phyloP scores from a whole-genome alignment of 2,888 invertebrate genomes.

The Myopa testacea region DNA sequence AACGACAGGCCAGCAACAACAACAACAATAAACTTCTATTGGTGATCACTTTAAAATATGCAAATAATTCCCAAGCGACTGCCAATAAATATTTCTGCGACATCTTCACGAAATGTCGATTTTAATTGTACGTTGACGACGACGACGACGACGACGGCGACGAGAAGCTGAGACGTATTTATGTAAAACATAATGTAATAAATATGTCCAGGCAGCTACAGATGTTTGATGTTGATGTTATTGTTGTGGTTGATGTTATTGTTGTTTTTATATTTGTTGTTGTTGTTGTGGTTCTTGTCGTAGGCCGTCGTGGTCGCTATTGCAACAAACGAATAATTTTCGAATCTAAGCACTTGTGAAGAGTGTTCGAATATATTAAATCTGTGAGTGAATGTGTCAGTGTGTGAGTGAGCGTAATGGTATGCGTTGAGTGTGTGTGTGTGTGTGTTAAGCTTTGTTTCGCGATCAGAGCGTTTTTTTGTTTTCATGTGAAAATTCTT shows the following conservation, averaged over 20 bases:
- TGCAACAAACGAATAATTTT: neutral
- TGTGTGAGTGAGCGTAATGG: neutral
- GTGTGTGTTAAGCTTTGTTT: neutral
- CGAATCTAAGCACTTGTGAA: neutral
- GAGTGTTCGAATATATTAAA: too few relatives aligned
- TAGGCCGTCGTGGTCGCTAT: neutral
- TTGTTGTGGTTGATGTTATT: neutral
- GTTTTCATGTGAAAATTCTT: neutral
- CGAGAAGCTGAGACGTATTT: slow-evolving; percentile 27
- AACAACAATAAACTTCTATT: slow-evolving; percentile 16
- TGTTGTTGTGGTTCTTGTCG: slow-evolving; percentile 7
- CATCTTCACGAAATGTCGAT: slow-evolving; percentile 23
- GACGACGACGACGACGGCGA: neutral
- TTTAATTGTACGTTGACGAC: slow-evolving; percentile 22
- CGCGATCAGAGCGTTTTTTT: too few relatives aligned
- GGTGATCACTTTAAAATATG: slow-evolving; percentile 19
- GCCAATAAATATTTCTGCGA: slow-evolving; percentile 6
- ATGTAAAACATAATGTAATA: slow-evolving; percentile 22
- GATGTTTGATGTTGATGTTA: slow-evolving; percentile 13
- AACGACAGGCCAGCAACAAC: neutral
- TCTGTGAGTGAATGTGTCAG: neutral
- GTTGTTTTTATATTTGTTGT: too few relatives aligned
- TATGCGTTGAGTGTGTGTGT: too few relatives aligned
- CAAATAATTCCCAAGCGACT: slow-evolving; percentile 14
- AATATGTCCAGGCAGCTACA: slow-evolving; percentile 22